Evolutionary conservation across 2,888 invertebrate genomes (phyloP).

Genomic region (Sphaerophoria taeniata): DNA sequence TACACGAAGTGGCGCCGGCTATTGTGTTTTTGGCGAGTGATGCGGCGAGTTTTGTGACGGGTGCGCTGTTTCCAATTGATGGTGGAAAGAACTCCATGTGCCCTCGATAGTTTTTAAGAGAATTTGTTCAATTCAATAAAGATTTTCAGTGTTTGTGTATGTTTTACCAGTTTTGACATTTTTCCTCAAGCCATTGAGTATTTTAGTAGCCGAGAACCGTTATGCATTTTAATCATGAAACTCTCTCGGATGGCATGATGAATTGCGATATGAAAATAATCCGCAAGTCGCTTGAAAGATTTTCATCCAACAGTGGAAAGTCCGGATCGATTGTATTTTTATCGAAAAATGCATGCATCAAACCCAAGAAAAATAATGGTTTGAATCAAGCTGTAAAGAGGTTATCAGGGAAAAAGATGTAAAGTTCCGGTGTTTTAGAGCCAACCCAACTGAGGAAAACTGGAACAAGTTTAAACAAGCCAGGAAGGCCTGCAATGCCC

Average conservation of each 20-base stretch:
- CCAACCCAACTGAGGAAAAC: too few species aligned
- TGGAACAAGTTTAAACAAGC: too few species aligned
- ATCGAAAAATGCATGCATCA: too few species aligned
- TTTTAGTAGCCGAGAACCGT: conserved; percentile 14
- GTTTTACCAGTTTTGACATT: too few species aligned
- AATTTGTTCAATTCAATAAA: neutral
- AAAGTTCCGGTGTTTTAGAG: too few species aligned
- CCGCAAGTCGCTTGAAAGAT: conserved; percentile 16
- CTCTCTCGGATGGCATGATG: conserved; percentile 3
- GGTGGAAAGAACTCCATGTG: conserved; percentile 84
- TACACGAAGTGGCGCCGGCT: conserved; percentile 92
- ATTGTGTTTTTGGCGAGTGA: conserved; percentile 95
- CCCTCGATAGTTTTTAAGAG: neutral
- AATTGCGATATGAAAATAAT: conserved; percentile 24
- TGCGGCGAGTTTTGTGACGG: conserved; percentile 88
- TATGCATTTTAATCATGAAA: conserved; percentile 8
- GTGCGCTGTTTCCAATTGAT: conserved; percentile 88
- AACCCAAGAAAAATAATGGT: too few species aligned
- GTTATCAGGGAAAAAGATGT: too few species aligned
- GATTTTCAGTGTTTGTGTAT: neutral
- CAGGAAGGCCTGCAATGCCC: too few species aligned
- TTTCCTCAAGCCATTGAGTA: neutral
- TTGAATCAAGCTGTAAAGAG: too few species aligned
- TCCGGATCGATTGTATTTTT: too few species aligned
- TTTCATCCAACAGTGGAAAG: conserved; percentile 26